Evolutionary conservation across 2,888 invertebrate genomes (phyloP).

Genomic region (Drosophila parthenogenetica): DNA sequence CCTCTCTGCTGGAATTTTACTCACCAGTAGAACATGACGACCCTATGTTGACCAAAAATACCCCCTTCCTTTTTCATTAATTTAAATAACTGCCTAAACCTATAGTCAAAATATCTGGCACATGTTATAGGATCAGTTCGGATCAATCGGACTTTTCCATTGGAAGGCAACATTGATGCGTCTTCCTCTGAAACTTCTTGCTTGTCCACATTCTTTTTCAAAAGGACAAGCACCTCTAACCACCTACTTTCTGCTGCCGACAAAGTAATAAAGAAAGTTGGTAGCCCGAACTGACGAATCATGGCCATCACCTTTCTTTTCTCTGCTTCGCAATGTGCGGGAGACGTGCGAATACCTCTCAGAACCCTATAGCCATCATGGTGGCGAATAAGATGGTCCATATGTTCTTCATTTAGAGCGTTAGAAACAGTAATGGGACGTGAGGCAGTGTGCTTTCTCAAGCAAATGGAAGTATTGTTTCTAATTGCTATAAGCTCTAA

Average conservation of each 20-base stretch:
- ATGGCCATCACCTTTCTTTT: slow-evolving; percentile 18
- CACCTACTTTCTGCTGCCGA: slow-evolving; percentile 12
- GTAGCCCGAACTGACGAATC: slow-evolving; percentile 4
- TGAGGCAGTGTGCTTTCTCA: slow-evolving; percentile 4
- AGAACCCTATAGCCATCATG: background rate
- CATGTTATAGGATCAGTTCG: too few species aligned
- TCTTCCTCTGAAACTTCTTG: background rate
- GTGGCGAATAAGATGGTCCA: background rate
- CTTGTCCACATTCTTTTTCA: background rate
- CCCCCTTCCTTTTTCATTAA: background rate
- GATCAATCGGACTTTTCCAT: too few species aligned
- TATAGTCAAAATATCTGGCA: background rate
- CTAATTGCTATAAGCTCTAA: slow-evolving; percentile 8
- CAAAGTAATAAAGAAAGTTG: slow-evolving; percentile 9
- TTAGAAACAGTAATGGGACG: background rate
- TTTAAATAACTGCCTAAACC: background rate
- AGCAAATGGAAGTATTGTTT: slow-evolving; percentile 8
- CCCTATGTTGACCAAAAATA: background rate
- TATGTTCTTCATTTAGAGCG: background rate
- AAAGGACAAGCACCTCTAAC: background rate
- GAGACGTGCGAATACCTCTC: slow-evolving; percentile 35
- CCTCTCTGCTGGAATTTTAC: slow-evolving; percentile 11
- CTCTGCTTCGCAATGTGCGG: slow-evolving; percentile 50
- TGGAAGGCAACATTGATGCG: background rate
- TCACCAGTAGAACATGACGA: slow-evolving; percentile 26